A percentile compares a stretch with the other conserved stretches of the same genome.
Evolutionary conservation across 2,888 invertebrate genomes (phyloP).

Genomic region (Chymomyza procnemis): DNA sequence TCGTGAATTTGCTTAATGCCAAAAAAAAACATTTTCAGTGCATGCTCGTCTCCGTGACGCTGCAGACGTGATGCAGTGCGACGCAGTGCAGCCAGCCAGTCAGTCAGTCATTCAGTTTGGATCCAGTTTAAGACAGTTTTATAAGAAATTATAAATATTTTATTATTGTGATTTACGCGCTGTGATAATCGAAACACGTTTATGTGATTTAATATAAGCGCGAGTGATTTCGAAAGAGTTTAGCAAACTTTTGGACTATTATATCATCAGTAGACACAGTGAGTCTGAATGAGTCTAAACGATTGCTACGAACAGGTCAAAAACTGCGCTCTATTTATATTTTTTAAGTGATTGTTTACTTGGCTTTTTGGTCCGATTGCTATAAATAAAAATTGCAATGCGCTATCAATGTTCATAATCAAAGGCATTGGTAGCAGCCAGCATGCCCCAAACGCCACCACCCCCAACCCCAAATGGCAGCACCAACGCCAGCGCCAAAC

Average conservation of each 20-base stretch:
- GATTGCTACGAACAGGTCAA: slow-evolving; percentile 35
- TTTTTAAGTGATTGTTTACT: slow-evolving; percentile 12
- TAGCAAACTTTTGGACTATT: neutral
- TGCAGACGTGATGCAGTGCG: slow-evolving; percentile 56
- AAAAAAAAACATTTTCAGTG: slow-evolving; percentile 63
- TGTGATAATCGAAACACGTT: neutral
- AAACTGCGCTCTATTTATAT: slow-evolving; percentile 27
- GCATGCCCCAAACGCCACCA: neutral
- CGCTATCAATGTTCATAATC: slow-evolving; percentile 56
- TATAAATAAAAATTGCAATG: slow-evolving; percentile 57
- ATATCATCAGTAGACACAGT: slow-evolving; percentile 12
- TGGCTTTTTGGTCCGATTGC: slow-evolving; percentile 29
- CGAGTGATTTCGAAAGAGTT: neutral
- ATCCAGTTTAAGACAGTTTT: neutral
- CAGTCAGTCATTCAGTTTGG: neutral
- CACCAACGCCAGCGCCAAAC: neutral
- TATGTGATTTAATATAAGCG: no score
- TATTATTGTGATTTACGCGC: neutral
- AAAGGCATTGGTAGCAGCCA: slow-evolving; percentile 24
- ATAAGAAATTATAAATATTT: neutral
- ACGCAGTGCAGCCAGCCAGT: slow-evolving; percentile 8
- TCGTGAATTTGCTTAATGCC: slow-evolving; percentile 59
- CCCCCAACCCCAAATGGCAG: neutral
- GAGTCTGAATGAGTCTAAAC: slow-evolving; percentile 15
- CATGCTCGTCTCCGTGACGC: slow-evolving; percentile 55